phyloP scores from a whole-genome alignment of 2,888 invertebrate species.

The Pogonocherus hispidulus region DNA sequence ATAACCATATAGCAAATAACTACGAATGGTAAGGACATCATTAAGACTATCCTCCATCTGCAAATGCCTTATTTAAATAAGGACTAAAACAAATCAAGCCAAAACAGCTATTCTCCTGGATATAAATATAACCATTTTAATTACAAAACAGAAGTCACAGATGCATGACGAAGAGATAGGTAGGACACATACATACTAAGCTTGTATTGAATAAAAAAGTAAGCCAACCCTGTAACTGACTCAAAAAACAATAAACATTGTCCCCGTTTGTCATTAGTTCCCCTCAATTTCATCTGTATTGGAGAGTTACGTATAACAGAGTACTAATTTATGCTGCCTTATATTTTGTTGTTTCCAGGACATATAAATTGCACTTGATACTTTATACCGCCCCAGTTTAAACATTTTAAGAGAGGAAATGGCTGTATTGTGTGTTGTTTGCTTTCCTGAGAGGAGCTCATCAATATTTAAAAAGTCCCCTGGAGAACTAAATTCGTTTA shows the following conservation, averaged over 20 bases:
- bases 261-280: not conserved
- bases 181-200: too few species aligned
- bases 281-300: not conserved
- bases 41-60: too few species aligned
- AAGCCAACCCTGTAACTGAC: too few species aligned
- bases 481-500: slow-evolving; percentile 13
- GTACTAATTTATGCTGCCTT: slow-evolving; percentile 1
- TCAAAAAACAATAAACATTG: not conserved
- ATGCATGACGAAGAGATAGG: too few species aligned
- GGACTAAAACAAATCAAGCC: too few species aligned
- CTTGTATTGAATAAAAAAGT: too few species aligned
- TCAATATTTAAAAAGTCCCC: slow-evolving; percentile 20
- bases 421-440: slow-evolving; percentile 10
- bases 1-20: too few species aligned
- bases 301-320: not conserved
- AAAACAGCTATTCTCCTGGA: too few species aligned
- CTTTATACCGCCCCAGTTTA: not conserved
- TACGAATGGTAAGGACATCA: too few species aligned
- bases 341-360: slow-evolving; percentile 7
- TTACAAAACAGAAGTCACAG: too few species aligned
- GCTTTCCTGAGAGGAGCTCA: slow-evolving; percentile 5
- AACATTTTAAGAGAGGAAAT: slow-evolving; percentile 8
- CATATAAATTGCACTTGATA: not conserved
- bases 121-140: too few species aligned
- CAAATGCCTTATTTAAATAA: too few species aligned